Base-by-base conservation (phyloP, 2,888 invertebrate genomes). In the Drosophila neonasuta region DNA sequence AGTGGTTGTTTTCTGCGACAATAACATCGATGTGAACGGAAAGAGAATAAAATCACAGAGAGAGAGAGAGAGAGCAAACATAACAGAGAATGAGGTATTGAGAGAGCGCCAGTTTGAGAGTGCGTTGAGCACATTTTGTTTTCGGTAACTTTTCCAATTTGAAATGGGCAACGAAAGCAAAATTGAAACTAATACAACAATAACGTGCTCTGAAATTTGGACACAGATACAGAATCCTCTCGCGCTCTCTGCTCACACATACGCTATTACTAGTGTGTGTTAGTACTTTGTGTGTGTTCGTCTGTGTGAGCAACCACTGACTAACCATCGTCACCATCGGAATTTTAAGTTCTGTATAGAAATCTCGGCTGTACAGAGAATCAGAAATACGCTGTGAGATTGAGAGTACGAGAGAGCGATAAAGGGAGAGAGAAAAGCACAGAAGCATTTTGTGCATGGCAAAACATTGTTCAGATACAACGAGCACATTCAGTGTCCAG, bases 1-100 rank as follows among this genome's bases (percentile, higher is more conserved):
- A 79, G 88, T 85, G 86, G 85, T 86, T 85, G 88, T 79, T 80
- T 79, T 83, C 48, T 32, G 45, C 44, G 39, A 56, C 32, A 8
- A 30, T 15, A 30, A 64, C 45, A 56, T 34, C 3, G 15, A 30
- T 36, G n/a, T 36, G 4, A n/a, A 36, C 36, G n/a, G n/a, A 36
- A 36, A n/a, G 36, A 36, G 36, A 36, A n/a, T 36, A n/a, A 36
- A 36, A 36, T n/a, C 6, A n/a, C 36, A 36, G 11, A 48, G 50
- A 52, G 41, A 58, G 46, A 15, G 15, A 15, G 15, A 58, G 52
- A 3, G 45, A 20, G 36, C 6, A 24, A 24, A 6, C 24, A 24
- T 8, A 17, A 13, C 29, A 61, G 24, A 32, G 39, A 20, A 51
- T 13, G 45, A 4, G 41, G 15, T n/a, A 36, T 36, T 36, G 20